A percentile compares a stretch with the other conserved stretches of the same genome.
Evolutionary conservation across 2,797 vertebrate genomes (phyloP).

Genomic region (Cyclura pinguis): DNA sequence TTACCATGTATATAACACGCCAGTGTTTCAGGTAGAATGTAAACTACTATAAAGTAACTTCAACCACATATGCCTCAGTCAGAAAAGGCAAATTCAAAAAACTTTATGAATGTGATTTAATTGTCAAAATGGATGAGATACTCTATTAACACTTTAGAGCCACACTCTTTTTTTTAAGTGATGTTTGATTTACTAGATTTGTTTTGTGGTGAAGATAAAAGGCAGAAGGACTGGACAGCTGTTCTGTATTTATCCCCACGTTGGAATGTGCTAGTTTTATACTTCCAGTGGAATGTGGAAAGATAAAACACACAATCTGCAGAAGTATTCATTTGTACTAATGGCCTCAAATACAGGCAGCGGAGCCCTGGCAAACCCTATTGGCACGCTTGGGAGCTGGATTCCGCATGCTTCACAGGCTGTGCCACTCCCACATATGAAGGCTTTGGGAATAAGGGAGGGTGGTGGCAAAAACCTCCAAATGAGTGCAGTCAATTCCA

Average conservation of each 20-base stretch:
- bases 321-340: neutral
- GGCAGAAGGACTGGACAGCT: neutral
- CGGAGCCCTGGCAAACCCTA: neutral
- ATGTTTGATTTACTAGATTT: neutral
- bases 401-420: neutral
- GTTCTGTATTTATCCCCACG: neutral
- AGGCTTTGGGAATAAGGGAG: neutral
- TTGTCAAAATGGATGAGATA: neutral
- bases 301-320: neutral
- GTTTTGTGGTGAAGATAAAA: slow-evolving; percentile 3
- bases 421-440: neutral
- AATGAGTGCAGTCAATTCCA: neutral
- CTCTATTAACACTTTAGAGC: too few species aligned
- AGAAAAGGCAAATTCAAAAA: neutral
- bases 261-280: neutral
- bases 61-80: neutral
- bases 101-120: neutral
- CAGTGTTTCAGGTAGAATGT: neutral
- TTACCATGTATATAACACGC: too few species aligned
- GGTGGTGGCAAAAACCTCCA: neutral
- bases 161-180: neutral
- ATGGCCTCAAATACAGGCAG: neutral
- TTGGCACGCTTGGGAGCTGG: neutral
- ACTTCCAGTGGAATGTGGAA: neutral
- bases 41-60: neutral